Base-by-base conservation (phyloP, 2,888 invertebrate species). In the Vesta saturnalis region DNA sequence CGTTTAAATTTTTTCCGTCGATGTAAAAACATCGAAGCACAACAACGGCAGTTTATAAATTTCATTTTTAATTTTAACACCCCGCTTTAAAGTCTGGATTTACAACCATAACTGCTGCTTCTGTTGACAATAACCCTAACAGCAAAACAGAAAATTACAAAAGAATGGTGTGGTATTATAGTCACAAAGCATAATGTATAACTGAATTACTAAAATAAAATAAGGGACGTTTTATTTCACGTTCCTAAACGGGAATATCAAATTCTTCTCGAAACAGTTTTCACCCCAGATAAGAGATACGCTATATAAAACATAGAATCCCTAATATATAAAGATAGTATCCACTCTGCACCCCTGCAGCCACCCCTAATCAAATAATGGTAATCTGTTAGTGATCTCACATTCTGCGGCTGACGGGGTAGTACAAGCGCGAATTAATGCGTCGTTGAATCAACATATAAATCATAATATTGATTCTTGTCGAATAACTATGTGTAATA, bases 361-460 rank as follows among this genome's bases (percentile, higher is more conserved):
- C 66, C 67, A 56, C 59, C 68, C 74, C 67, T 74, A 73, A 72
- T 72, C 73, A 72, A 74, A 74, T 73, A 72, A 74, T 74, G 69
- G 69, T 70, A 73, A 74, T 73, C 72, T 70, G 70, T 65, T 23
- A 63, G 67, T 68, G 63, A 70, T 70, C 68, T 65, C 63, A 69
- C 69, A 67, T 67, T 67, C 71, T 74, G 74, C 61, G 70, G 71
- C 58, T 74, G 74, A 74, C 71, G 67, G 70, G 57, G 57, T 56
- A 30, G 46, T 67, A 71, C 61, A 59, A 56, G 56, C 62, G 47
- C 67, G 58, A 68, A 73, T 73, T 72, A 70, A 70, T 73, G 73
- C 52, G 66, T 49, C 70, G 64, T 21, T 46, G 52, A 30, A 66
- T 69, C 72, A 67, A 67, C 68, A 65, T 55, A 72, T 72, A 72